Conservation (phyloP, 1,140 invertebrate genomes). For the Drosophila biarmipes region DNA sequence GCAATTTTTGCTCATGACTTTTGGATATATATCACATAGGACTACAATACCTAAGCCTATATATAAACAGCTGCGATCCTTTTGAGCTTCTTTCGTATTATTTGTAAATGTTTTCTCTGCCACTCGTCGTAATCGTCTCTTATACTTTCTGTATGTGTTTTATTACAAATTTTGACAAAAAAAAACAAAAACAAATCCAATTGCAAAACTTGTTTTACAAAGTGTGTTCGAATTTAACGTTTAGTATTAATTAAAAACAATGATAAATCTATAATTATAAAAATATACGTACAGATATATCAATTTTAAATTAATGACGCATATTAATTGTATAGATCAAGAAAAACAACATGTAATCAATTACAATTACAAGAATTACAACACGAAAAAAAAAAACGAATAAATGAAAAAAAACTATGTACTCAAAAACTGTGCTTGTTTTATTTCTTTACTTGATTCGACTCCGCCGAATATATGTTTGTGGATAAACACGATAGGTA, state of each 20-base stretch:
- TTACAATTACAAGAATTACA: slow-evolving; percentile 73
- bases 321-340: slow-evolving; percentile 70
- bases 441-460: no score
- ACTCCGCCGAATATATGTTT: no score
- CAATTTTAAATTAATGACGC: slow-evolving; percentile 77
- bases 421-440: slow-evolving; percentile 38
- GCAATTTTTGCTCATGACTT: slow-evolving; percentile 77
- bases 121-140: slow-evolving; percentile 46
- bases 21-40: slow-evolving; percentile 49
- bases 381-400: slow-evolving; percentile 57
- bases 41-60: slow-evolving; percentile 46
- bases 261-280: slow-evolving; percentile 66
- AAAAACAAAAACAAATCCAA: slow-evolving; percentile 39
- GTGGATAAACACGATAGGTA: no score
- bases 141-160: slow-evolving; percentile 56
- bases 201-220: slow-evolving; percentile 65
- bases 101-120: slow-evolving; percentile 67
- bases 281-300: slow-evolving; percentile 64
- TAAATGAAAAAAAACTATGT: slow-evolving; percentile 73
- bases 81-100: slow-evolving; percentile 70
- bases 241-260: slow-evolving; percentile 72
- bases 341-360: slow-evolving; percentile 72
- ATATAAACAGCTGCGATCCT: slow-evolving; percentile 41
- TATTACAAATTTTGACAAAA: slow-evolving; percentile 39
- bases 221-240: slow-evolving; percentile 81